phyloP scores from a whole-genome alignment of 1,140 invertebrate species.

The Lepidurus arcticus region DNA sequence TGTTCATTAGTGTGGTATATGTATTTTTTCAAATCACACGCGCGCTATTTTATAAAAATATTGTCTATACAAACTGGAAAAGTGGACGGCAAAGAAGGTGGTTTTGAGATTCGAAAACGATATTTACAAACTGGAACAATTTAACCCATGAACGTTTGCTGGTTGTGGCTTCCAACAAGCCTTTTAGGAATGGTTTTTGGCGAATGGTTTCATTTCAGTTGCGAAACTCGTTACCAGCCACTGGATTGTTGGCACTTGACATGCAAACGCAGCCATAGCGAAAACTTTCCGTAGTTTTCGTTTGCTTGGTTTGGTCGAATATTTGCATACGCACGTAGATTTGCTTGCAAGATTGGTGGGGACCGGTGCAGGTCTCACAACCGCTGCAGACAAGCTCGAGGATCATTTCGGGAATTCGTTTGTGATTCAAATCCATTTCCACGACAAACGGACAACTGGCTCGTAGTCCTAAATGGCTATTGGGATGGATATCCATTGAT shows the following conservation, averaged over 20 bases:
- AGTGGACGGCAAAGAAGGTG: too few species aligned
- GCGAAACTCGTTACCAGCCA: neutral
- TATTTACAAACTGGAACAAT: too few species aligned
- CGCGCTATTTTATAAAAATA: too few species aligned
- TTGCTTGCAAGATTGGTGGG: neutral
- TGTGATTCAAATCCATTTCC: neutral
- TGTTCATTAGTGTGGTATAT: too few species aligned
- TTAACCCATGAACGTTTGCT: too few species aligned
- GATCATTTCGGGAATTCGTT: neutral
- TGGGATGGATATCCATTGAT: neutral
- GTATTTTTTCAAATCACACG: too few species aligned
- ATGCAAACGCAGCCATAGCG: slow-evolving; percentile 10
- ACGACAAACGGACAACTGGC: neutral
- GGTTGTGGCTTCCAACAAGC: too few species aligned
- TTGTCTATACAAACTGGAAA: too few species aligned
- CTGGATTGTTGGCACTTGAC: neutral
- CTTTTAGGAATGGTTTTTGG: neutral
- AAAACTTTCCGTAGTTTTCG: neutral
- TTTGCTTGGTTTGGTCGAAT: neutral
- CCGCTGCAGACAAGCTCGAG: neutral
- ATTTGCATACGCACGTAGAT: neutral
- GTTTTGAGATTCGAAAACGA: too few species aligned
- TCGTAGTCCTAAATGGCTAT: neutral
- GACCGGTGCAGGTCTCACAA: neutral
- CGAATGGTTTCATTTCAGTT: neutral